Conservation (phyloP, 2,113 vertebrate species). For the Galemys pyrenaicus region DNA sequence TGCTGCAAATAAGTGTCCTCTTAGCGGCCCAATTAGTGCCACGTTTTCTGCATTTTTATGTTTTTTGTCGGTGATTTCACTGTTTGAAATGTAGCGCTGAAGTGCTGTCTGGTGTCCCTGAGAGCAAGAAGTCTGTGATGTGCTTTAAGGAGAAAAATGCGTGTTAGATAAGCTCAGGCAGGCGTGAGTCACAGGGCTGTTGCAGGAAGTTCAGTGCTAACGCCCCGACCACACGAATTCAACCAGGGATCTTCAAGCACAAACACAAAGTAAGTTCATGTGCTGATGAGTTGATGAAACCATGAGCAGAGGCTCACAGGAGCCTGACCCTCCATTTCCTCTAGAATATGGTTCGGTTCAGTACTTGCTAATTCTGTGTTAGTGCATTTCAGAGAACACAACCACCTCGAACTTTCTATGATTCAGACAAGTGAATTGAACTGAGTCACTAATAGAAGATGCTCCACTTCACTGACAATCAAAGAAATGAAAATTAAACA, state of each 20-base stretch:
- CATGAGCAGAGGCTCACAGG: neutral
- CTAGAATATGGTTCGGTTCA: neutral
- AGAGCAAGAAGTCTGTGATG: neutral
- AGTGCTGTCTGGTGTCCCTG: neutral
- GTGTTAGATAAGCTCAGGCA: neutral
- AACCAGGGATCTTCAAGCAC: neutral
- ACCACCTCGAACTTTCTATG: neutral
- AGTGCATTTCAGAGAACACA: neutral
- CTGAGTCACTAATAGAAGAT: neutral
- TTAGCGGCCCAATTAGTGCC: neutral
- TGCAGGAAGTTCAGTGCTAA: neutral
- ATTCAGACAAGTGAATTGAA: neutral
- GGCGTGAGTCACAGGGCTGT: neutral
- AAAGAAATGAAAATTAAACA: neutral
- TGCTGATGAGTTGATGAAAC: neutral
- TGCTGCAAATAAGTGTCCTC: neutral
- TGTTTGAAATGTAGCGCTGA: neutral
- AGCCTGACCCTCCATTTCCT: neutral
- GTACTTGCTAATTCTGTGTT: neutral
- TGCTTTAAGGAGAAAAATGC: neutral
- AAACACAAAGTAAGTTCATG: neutral
- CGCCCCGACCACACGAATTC: neutral
- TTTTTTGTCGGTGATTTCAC: neutral
- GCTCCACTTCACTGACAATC: neutral
- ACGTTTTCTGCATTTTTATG: neutral